Base-by-base conservation (phyloP, 2,888 invertebrate genomes). In the Ecliptopera silaceata region DNA sequence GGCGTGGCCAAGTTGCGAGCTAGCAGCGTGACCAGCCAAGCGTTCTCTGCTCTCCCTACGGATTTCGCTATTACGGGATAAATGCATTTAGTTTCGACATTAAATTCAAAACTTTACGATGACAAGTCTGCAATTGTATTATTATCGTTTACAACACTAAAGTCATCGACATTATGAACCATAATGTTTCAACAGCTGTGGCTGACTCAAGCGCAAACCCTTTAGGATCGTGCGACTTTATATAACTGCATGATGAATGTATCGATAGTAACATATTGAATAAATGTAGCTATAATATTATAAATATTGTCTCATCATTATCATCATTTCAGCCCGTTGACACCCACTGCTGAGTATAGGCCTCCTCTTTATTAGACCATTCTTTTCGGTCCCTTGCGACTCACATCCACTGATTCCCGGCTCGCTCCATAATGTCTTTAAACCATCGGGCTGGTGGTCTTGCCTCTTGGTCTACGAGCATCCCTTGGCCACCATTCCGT, bases 21-120 rank as follows among this genome's bases (percentile, higher is more conserved):
- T 66, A 68, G 69, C 67, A 68, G 69, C 68, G 77, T 75, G 79
- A 63, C 69, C 78, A 84, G 70, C 82, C 72, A 72, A 80, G 75
- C 86, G 78, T 80, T 65, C 58, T 48, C 60, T 65, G 68, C 73
- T 74, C 75, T 75, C 74, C 77, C 77, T 70, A 72, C 71, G 72
- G 69, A 71, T 74, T 72, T 68, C 66, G 64, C 68, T 66, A 68
- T 75, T 73, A 74, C 68, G 66, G 65, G 72, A 73, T 64, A 65
- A 63, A 63, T 64, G 57, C 56, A 50, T 62, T 56, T 46, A 59
- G 54, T 59, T 59, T 51, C 47, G 41, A 54, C 50, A 50, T 56
- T 39, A 57, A 54, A 53, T 56, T 50, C 22, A n/a, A 43, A 50
- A 46, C 36, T 29, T 54, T 8, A 15, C 4, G 8, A 15, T 36